phyloP scores from a whole-genome alignment of 2,888 invertebrate species.

The Drosophila kuntzei region DNA sequence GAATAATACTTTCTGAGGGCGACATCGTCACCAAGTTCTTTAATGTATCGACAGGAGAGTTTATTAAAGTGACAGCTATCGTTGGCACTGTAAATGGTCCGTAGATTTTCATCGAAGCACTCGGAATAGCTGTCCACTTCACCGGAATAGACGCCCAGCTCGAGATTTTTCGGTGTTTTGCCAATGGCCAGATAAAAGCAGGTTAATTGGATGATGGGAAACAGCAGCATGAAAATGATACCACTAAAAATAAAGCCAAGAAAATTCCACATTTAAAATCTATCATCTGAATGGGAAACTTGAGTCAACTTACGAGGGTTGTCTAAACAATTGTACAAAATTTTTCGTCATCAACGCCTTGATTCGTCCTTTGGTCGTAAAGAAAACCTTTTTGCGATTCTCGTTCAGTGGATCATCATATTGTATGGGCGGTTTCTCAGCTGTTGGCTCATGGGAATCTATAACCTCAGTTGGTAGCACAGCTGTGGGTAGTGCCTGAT shows the following conservation, averaged over 20 bases:
- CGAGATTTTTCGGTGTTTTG: constrained; percentile 90
- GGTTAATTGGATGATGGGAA: constrained; percentile 92
- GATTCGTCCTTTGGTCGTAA: constrained; percentile 86
- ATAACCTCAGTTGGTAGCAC: constrained; percentile 77
- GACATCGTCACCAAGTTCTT: constrained; percentile 87
- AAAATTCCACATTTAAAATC: neutral
- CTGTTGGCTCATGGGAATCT: constrained; percentile 69
- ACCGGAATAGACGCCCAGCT: constrained; percentile 92
- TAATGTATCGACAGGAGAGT: constrained; percentile 88
- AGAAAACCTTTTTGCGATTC: constrained; percentile 78
- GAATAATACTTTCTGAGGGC: constrained; percentile 85
- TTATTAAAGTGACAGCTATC: constrained; percentile 87
- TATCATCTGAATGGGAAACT: neutral
- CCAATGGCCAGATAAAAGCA: constrained; percentile 94
- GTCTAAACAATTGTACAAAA: constrained; percentile 89
- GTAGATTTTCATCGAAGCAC: constrained; percentile 83
- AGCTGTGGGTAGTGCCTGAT: constrained; percentile 65
- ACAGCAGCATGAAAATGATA: constrained; percentile 91
- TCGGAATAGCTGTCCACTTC: constrained; percentile 87
- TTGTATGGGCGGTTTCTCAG: constrained; percentile 66
- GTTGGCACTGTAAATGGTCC: constrained; percentile 84
- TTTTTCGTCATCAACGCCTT: constrained; percentile 90
- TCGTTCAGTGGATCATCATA: constrained; percentile 64
- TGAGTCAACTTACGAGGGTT: constrained; percentile 88
- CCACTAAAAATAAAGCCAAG: constrained; percentile 87